Percentiles rank a stretch among this genome's conserved stretches.
Conservation (phyloP, 2,888 invertebrate species). For the Platerodrilus igneus region DNA sequence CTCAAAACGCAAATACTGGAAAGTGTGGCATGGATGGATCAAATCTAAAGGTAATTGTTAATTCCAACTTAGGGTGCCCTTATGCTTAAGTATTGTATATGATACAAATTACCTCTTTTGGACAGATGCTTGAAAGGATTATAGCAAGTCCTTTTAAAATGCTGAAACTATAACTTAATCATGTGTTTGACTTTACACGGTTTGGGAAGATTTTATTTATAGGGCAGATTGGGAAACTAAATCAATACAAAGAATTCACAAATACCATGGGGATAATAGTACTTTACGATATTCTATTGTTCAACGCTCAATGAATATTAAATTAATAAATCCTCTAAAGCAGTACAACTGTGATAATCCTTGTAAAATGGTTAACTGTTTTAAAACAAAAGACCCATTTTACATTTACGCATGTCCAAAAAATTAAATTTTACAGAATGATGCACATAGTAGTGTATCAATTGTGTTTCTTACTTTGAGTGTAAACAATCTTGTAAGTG, state of each 20-base stretch:
- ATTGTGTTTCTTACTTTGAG: slow-evolving; percentile 76
- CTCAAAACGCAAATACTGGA: slow-evolving; percentile 82
- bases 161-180: slow-evolving; percentile 66
- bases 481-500: slow-evolving; percentile 78
- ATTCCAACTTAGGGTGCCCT: slow-evolving; percentile 73
- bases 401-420: slow-evolving; percentile 75
- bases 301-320: slow-evolving; percentile 87
- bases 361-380: slow-evolving; percentile 70
- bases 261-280: slow-evolving; percentile 61
- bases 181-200: slow-evolving; percentile 78
- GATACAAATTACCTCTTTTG: slow-evolving; percentile 77
- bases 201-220: slow-evolving; percentile 83
- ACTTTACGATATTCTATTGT: slow-evolving; percentile 63
- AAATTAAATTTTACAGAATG: slow-evolving; percentile 63
- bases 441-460: slow-evolving; percentile 62
- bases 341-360: slow-evolving; percentile 56
- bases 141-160: slow-evolving; percentile 66
- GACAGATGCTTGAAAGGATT: slow-evolving; percentile 76
- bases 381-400: slow-evolving; percentile 57
- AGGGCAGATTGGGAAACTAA: slow-evolving; percentile 95
- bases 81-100: slow-evolving; percentile 78
- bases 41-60: slow-evolving; percentile 59
- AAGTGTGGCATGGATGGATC: slow-evolving; percentile 82
- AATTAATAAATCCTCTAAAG: slow-evolving; percentile 74
- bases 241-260: slow-evolving; percentile 70